Conservation (phyloP, 1,140 invertebrate species). For the Nasonia longicornis region DNA sequence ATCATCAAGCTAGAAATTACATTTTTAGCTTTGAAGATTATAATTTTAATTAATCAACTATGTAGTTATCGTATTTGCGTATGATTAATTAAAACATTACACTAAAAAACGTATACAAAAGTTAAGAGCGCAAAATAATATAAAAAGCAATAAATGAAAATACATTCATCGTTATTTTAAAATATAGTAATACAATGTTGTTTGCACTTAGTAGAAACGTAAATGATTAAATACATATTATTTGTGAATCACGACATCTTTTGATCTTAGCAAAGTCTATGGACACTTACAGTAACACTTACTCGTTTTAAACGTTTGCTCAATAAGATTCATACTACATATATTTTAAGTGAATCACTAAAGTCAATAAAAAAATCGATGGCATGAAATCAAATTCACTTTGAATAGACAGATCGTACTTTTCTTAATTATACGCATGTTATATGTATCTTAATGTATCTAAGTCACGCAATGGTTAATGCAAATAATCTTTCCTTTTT, state of each 20-base stretch:
- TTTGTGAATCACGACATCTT: slow-evolving; percentile 43
- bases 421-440: slow-evolving; percentile 18
- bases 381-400: slow-evolving; percentile 32
- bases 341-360: slow-evolving; percentile 28
- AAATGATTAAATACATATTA: slow-evolving; percentile 36
- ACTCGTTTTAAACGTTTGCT: slow-evolving; percentile 39
- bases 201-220: slow-evolving; percentile 10
- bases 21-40: slow-evolving; percentile 31
- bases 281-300: slow-evolving; percentile 43
- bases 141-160: slow-evolving; percentile 34
- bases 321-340: slow-evolving; percentile 41
- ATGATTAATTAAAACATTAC: slow-evolving; percentile 16
- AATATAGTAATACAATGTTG: slow-evolving; percentile 36
- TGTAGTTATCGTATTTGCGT: slow-evolving; percentile 22
- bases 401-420: slow-evolving; percentile 7
- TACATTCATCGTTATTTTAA: slow-evolving; percentile 25
- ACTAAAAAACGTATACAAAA: slow-evolving; percentile 34
- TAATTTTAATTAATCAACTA: slow-evolving; percentile 27
- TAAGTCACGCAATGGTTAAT: slow-evolving; percentile 26
- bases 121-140: slow-evolving; percentile 15
- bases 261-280: slow-evolving; percentile 42
- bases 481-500: slow-evolving; percentile 29
- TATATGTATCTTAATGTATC: slow-evolving; percentile 16
- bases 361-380: slow-evolving; percentile 40
- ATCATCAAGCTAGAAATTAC: slow-evolving; percentile 29